Conservation (phyloP, 2,797 vertebrate species). For the Syngnathus acus region DNA sequence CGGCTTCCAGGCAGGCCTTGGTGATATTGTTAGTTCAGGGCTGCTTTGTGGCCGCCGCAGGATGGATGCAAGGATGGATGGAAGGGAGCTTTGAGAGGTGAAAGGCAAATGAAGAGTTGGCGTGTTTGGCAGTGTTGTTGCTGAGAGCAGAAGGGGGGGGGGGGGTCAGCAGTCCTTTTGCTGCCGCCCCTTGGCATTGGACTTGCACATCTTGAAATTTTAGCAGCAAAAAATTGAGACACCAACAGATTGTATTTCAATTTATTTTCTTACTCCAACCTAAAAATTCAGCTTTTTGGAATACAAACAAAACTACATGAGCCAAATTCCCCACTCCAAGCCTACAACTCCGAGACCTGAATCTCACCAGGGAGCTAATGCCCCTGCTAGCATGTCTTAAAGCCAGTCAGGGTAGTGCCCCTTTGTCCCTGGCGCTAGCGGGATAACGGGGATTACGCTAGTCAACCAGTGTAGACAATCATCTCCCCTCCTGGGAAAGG, state of each 20-base stretch:
- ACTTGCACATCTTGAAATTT: slow-evolving; percentile 53
- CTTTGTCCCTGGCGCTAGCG: slow-evolving; percentile 63
- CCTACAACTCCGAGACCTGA: slow-evolving; percentile 10
- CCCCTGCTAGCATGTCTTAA: slow-evolving; percentile 55
- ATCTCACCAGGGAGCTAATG: slow-evolving; percentile 66
- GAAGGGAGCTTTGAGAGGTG: slow-evolving; percentile 68
- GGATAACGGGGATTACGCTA: slow-evolving; percentile 70
- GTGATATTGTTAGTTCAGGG: slow-evolving; percentile 78
- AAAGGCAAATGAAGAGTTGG: slow-evolving; percentile 60
- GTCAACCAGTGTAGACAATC: slow-evolving; percentile 74
- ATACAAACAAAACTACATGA: not conserved
- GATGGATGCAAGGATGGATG: slow-evolving; percentile 72
- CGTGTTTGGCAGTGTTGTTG: slow-evolving; percentile 67
- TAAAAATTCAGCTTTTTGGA: not conserved
- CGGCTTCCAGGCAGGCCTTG: slow-evolving; percentile 71
- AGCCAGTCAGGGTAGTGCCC: slow-evolving; percentile 52
- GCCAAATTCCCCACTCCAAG: not conserved
- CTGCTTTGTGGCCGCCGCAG: slow-evolving; percentile 67
- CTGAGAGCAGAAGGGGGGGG: slow-evolving; percentile 42
- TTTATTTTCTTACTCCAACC: no score
- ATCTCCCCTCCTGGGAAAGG: slow-evolving; percentile 70
- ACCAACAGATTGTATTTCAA: not conserved
- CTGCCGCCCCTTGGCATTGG: slow-evolving; percentile 61
- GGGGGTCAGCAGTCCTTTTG: slow-evolving; percentile 27
- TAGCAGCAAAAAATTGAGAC: no score